Evolutionary conservation across 2,797 vertebrate species (phyloP).

Genomic region (Helarctos malayanus): DNA sequence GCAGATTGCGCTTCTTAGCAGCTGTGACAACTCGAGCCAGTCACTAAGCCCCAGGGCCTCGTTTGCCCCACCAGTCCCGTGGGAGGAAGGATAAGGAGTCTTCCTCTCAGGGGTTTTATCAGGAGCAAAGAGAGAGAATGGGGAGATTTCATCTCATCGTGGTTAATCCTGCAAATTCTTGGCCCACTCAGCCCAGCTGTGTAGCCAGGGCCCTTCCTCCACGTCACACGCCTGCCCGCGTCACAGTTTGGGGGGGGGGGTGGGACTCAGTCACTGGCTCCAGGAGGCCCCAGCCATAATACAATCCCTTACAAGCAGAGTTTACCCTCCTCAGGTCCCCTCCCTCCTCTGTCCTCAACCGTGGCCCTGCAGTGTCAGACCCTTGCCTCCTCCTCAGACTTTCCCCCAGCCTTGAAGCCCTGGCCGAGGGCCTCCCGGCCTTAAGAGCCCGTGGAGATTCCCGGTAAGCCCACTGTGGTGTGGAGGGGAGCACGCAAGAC

Average conservation of each 20-base stretch:
- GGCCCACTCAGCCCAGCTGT: neutral
- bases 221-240: neutral
- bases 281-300: neutral
- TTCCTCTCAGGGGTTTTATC: neutral
- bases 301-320: neutral
- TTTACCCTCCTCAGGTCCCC: neutral
- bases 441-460: neutral
- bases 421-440: neutral
- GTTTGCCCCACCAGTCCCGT: neutral
- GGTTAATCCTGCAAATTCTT: neutral
- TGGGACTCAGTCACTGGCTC: neutral
- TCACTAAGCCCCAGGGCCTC: neutral
- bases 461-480: neutral
- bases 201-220: neutral
- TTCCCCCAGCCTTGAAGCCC: neutral
- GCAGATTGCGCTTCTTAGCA: neutral
- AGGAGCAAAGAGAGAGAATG: conserved; percentile 43
- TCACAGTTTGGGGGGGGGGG: neutral
- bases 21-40: neutral
- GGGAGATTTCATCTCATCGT: conserved; percentile 9
- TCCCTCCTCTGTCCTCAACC: neutral
- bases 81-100: neutral
- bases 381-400: neutral
- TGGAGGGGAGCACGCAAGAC: neutral
- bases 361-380: neutral